Base-by-base conservation (phyloP, 2,113 vertebrate species). In the Ceuthmochares aereus region DNA sequence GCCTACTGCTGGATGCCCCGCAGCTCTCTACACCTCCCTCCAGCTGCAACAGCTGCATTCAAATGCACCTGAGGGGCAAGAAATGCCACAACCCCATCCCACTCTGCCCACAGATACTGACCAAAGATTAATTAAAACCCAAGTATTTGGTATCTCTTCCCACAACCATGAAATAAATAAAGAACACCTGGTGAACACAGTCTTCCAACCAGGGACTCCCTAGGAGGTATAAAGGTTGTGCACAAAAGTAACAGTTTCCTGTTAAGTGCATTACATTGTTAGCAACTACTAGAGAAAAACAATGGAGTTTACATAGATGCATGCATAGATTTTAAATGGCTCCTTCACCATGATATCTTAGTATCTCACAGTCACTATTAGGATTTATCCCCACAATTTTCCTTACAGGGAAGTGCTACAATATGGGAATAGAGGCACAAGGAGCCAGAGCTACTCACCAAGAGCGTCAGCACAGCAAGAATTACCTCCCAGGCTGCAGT, bases 1-100 rank as follows among this genome's bases (percentile, higher is more conserved):
- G 34, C 18, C 67, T 26, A 7, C 9, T 55, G 52, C 14, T 1
- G 1, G 11, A 4, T 13, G 55, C 10, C 67, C 43, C 6, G 8
- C 34, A 82, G 66, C 47, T 45, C 55, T 12, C 73, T 8, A 9
- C 3, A 20, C 14, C 37, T 58, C 30, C 36, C 42, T 40, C 45
- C 81, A 60, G 16, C 74, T 69, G 58, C 70, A 32, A 76, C 43
- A 21, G 49, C 54, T 34, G 34, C 58, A 36, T 4, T 29, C 32
- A 45, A 63, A 89, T 4, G 22, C 32, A 64, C 8, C 3, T 0
- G 0, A 26, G 14, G 2, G 6, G 29, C 34, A 59, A 59, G n/a
- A 92, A 73, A 49, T 3, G 12, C 58, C 62, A 36, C 45, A 79
- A 9, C 9, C 12, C 17, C 29, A 37, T 54, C 67, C 56, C 42